These are phyloP conservation scores for Melanitta fusca DNA, from an alignment of 2,797 vertebrate genomes.

Conservation along the genomic window DNA sequence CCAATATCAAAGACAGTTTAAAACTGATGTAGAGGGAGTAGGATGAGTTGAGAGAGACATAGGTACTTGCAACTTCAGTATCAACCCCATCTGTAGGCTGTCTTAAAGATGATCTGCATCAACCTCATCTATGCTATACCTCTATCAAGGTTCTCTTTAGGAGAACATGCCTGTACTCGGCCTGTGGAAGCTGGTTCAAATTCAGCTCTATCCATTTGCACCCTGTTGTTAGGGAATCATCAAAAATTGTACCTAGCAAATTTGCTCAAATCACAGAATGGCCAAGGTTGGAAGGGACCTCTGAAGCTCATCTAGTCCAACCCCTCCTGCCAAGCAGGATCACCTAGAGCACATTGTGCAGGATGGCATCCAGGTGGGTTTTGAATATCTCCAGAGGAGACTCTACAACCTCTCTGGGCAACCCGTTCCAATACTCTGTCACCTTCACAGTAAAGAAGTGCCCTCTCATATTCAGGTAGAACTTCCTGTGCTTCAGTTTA, in stretches of 20 bases:
- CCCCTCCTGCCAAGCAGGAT: too few species aligned
- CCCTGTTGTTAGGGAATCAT: neutral
- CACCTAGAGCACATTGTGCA: too few species aligned
- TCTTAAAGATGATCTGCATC: neutral
- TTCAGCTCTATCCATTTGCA: neutral
- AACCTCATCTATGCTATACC: neutral
- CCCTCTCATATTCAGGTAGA: too few species aligned
- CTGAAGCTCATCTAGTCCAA: too few species aligned
- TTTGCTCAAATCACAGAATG: neutral
- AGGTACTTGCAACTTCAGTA: neutral
- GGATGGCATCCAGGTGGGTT: too few species aligned
- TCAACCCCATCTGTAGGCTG: neutral
- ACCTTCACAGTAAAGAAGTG: too few species aligned
- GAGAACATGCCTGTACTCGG: neutral
- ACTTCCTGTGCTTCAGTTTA: too few species aligned
- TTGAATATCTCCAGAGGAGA: too few species aligned
- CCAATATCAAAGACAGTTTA: neutral
- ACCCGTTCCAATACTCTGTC: too few species aligned
- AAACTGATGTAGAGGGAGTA: neutral
- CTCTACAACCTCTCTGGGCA: too few species aligned
- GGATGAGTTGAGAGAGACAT: neutral
- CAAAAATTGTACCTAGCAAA: neutral
- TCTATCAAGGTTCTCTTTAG: neutral
- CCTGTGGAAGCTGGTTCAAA: neutral
- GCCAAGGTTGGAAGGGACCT: too few species aligned